Conservation (phyloP, 1,140 invertebrate species). For the Brachionus rotundiformis region DNA sequence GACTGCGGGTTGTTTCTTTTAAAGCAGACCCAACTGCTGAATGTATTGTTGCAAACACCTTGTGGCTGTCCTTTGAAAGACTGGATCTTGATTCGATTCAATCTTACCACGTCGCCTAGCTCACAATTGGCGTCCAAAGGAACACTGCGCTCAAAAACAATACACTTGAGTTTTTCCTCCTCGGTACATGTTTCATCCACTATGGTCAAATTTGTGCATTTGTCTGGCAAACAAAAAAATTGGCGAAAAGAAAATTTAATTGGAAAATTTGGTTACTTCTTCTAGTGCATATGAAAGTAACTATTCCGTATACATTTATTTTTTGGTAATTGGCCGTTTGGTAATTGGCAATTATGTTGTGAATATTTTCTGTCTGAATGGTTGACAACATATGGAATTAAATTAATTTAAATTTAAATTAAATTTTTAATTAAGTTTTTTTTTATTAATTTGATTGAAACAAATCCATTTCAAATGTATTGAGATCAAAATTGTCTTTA, state of each 20-base stretch:
- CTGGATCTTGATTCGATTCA: neutral
- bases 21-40: constrained; percentile 1
- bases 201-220: neutral
- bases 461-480: no score
- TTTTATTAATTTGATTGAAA: no score
- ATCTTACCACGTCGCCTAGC: neutral
- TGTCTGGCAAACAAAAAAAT: neutral
- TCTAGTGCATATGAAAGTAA: neutral
- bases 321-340: neutral
- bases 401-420: no score
- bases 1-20: neutral
- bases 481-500: no score
- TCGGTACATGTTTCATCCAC: constrained; percentile 7
- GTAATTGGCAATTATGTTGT: constrained; percentile 32
- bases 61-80: neutral
- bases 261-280: neutral
- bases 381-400: no score
- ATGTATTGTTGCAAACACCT: neutral
- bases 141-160: neutral
- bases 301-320: constrained; percentile 27
- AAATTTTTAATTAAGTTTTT: no score
- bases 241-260: neutral
- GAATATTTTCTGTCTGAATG: neutral
- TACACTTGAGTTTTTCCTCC: neutral
- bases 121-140: neutral